These are phyloP conservation scores for Rousettus leschenaultii DNA, from an alignment of 2,113 vertebrate genomes.

Conservation along the genomic window DNA sequence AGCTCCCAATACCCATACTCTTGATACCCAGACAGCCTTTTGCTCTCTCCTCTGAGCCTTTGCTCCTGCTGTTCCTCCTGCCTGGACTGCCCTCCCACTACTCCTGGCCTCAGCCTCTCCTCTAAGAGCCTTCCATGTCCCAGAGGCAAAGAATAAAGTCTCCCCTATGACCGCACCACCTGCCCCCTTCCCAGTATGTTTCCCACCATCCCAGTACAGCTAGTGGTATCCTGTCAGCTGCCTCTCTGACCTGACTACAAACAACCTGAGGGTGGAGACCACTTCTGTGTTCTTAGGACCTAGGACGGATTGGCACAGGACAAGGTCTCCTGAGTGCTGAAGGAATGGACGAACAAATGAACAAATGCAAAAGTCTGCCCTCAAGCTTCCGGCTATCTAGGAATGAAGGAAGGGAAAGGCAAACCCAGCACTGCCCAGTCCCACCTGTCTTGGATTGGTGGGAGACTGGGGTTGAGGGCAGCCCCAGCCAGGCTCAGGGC, in stretches of 20 bases:
- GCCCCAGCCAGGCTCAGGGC: background rate
- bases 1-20: background rate
- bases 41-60: background rate
- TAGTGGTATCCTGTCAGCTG: background rate
- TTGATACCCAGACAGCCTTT: background rate
- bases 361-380: background rate
- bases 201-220: background rate
- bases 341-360: background rate
- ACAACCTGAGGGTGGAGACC: background rate
- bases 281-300: background rate
- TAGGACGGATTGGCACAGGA: background rate
- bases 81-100: background rate
- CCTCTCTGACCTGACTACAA: background rate
- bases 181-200: background rate
- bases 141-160: background rate
- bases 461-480: too few relatives aligned
- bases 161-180: too few relatives aligned
- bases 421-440: too few relatives aligned
- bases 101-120: background rate
- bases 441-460: background rate
- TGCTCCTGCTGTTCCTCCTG: too few relatives aligned
- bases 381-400: background rate
- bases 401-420: background rate
- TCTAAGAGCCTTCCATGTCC: background rate
- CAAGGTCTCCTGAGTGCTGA: background rate